phyloP scores from a whole-genome alignment of 2,113 vertebrate species.

The Laticauda laticaudata region DNA sequence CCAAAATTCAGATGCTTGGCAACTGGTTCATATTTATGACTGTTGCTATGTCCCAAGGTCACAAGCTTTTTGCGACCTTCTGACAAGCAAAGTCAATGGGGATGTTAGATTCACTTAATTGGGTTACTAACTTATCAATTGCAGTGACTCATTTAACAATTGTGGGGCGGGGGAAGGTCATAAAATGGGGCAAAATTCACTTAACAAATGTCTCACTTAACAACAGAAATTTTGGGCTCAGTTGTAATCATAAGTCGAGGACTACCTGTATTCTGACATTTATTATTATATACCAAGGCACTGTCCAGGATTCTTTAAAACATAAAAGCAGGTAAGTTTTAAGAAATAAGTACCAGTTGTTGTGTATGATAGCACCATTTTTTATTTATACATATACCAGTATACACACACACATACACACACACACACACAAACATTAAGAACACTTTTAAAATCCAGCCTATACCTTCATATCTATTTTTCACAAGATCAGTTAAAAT shows the following conservation, averaged over 20 bases:
- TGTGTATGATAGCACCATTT: not conserved
- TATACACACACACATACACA: no score
- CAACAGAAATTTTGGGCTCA: not conserved
- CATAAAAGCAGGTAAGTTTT: not conserved
- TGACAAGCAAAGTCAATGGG: no score
- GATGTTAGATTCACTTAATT: no score
- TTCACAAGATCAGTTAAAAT: not conserved
- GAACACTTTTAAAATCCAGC: not conserved
- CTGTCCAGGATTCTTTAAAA: not conserved
- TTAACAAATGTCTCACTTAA: not conserved
- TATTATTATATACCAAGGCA: not conserved
- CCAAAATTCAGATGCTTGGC: no score
- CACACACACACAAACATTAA: not conserved
- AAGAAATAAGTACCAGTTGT: not conserved
- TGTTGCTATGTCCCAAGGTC: no score
- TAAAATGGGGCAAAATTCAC: not conserved
- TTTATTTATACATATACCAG: no score
- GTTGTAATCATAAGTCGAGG: no score
- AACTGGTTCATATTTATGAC: no score
- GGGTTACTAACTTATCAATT: not conserved
- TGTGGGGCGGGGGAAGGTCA: not conserved
- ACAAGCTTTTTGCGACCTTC: no score
- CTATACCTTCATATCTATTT: not conserved
- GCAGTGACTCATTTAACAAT: not conserved
- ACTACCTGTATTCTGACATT: not conserved